Evolutionary conservation across 2,888 invertebrate genomes (phyloP).

Genomic region (Steinernema carpocapsae): DNA sequence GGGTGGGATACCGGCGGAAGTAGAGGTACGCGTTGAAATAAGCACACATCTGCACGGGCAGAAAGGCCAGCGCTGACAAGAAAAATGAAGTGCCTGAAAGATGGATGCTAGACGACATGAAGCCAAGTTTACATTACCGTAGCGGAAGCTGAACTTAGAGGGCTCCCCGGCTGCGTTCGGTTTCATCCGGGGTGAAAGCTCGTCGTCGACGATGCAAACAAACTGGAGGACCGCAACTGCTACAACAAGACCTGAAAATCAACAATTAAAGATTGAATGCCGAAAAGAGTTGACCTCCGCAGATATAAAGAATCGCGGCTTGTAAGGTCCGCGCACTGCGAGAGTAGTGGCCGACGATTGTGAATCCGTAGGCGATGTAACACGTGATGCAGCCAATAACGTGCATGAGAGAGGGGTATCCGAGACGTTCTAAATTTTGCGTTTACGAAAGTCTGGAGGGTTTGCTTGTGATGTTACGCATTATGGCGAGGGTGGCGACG

Average conservation of each 20-base stretch:
- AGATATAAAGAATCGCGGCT: conserved; percentile 64
- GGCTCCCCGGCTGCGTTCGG: conserved; percentile 66
- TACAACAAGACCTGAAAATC: conserved; percentile 39
- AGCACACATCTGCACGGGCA: conserved; percentile 64
- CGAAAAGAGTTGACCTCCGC: conserved; percentile 54
- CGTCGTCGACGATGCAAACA: conserved; percentile 68
- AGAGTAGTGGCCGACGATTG: conserved; percentile 58
- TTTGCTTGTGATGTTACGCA: conserved; percentile 54
- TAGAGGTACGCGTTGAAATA: conserved; percentile 63
- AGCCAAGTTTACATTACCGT: conserved; percentile 48
- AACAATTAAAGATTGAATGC: neutral
- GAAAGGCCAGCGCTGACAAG: conserved; percentile 61
- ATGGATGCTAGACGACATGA: neutral
- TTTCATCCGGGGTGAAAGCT: conserved; percentile 66
- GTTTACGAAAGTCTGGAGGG: neutral
- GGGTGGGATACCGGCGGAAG: conserved; percentile 51
- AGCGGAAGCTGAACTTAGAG: conserved; percentile 60
- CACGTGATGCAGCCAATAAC: conserved; percentile 58
- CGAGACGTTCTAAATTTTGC: conserved; percentile 56
- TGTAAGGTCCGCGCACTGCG: conserved; percentile 58
- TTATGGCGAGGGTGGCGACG: conserved; percentile 60
- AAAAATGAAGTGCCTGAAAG: conserved; percentile 61
- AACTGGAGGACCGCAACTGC: conserved; percentile 62
- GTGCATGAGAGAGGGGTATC: conserved; percentile 62
- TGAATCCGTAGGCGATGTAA: conserved; percentile 57